Percentiles rank a stretch among this genome's conserved stretches.
Conservation (phyloP, 2,113 vertebrate species). For the Polyodon spathula region DNA sequence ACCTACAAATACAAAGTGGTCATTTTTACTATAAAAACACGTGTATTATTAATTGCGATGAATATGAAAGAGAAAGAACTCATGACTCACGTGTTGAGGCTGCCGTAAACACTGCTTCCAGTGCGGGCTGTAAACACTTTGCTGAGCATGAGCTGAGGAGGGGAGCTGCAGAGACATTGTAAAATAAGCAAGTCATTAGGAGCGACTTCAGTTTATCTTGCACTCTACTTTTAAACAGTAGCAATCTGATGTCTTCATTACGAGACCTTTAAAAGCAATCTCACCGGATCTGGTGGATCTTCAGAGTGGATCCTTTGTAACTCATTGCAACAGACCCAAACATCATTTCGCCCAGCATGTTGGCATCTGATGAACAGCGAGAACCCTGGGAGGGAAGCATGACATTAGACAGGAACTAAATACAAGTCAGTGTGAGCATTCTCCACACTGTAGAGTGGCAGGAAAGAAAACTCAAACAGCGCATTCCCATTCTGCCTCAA, state of each 20-base stretch:
- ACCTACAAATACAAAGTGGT: background rate
- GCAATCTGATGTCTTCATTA: no score
- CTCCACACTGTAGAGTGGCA: no score
- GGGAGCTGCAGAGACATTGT: constrained; percentile 62
- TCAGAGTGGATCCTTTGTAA: constrained; percentile 94
- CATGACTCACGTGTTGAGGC: constrained; percentile 96
- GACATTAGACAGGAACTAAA: no score
- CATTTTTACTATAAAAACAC: background rate
- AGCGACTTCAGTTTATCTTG: background rate
- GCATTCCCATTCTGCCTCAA: no score
- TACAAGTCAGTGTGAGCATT: no score
- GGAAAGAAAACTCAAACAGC: no score
- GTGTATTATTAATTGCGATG: no score
- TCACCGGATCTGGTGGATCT: constrained; percentile 97
- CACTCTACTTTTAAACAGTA: background rate
- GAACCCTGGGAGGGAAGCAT: constrained; percentile 55
- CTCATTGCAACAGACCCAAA: constrained; percentile 98
- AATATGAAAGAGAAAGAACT: no score
- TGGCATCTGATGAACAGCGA: constrained; percentile 84
- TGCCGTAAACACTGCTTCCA: constrained; percentile 90
- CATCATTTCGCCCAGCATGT: constrained; percentile 99
- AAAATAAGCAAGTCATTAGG: constrained; percentile 18
- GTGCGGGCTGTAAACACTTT: constrained; percentile 96
- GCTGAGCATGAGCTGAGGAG: constrained; percentile 95
- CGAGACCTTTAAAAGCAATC: constrained; percentile 12